Evolutionary conservation across 1,140 invertebrate genomes (phyloP).

Genomic region (Penaeus japonicus): DNA sequence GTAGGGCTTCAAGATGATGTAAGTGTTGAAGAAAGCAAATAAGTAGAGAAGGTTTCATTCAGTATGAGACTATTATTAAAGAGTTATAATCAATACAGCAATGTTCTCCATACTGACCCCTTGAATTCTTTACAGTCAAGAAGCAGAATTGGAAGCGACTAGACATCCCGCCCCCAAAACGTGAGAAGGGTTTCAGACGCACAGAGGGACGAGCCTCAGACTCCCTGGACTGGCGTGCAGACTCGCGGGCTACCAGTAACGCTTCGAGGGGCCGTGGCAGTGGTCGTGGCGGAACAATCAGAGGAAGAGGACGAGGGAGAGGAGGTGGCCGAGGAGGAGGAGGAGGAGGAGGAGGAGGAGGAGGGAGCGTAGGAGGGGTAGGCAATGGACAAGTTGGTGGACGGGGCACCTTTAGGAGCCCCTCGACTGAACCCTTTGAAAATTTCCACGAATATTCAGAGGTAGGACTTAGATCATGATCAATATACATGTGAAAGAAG

Average conservation of each 20-base stretch:
- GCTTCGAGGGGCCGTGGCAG: slow-evolving; percentile 59
- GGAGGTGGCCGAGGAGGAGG: slow-evolving; percentile 60
- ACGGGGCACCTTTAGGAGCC: slow-evolving; percentile 18
- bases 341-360: slow-evolving; percentile 49
- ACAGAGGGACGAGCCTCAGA: slow-evolving; percentile 60
- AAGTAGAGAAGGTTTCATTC: not conserved
- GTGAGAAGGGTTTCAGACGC: slow-evolving; percentile 63
- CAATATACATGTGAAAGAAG: not conserved
- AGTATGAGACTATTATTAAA: slow-evolving; percentile 45
- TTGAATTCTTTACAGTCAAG: slow-evolving; percentile 64
- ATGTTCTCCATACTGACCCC: not conserved
- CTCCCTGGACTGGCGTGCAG: slow-evolving; percentile 59
- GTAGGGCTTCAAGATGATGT: too few relatives aligned
- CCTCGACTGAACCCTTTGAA: slow-evolving; percentile 45
- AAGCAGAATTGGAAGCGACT: slow-evolving; percentile 82
- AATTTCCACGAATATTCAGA: slow-evolving; percentile 44
- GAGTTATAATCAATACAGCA: not conserved
- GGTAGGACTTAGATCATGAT: slow-evolving; percentile 59
- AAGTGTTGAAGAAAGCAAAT: too few relatives aligned
- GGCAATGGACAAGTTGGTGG: not conserved
- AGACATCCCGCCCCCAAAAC: slow-evolving; percentile 67
- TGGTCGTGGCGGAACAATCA: slow-evolving; percentile 38
- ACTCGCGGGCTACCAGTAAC: slow-evolving; percentile 58
- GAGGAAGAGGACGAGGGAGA: slow-evolving; percentile 19
- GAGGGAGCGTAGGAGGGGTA: not conserved